Evolutionary conservation across 2,797 vertebrate genomes (phyloP), one percentile per base, ranked within the genome.

Genomic region (Acipenser transmontanus): DNA sequence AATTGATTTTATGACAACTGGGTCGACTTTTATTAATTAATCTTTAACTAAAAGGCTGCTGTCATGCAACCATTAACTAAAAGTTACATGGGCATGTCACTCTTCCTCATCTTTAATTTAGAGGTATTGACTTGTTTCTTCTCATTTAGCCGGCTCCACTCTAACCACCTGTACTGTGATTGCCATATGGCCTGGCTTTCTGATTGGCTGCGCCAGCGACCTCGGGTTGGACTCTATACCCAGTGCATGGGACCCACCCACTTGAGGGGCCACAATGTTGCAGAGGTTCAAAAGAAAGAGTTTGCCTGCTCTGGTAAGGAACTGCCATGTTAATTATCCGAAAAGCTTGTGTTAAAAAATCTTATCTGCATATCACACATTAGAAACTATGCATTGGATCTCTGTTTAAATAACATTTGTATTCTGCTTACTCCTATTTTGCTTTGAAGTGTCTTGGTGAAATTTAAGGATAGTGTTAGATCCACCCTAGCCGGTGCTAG

Each of bases 131-230:
- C 0, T 0, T 66, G 14, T 67, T 63, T 70, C 1, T 14, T 14
- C 6, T 7, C 66, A 0, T 63, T 54, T 69, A 99, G 97, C 77
- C 96, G 97, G 61, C 94, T 99, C 50, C 97, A 99, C 79, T 98
- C 96, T 72, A 99, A 99, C 89, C 98, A 94, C 87, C 89, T 99
- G 71, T 91, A 92, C 65, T 99, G 97, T 64, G 97, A 99, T 70
- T 99, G 97, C 82, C 92, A 98, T 72, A 90, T 98, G 78, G 93
- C 97, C 72, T 99, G 97, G 97, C 88, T 99, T 69, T 98, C 97
- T 0, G 96, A 98, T 81, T 99, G 97, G 97, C 88, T 99, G 77
- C 91, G 97, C 17, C 96, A 98, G 82, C 89, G 97, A 70, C 96
- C 96, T 0, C 92, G 97, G 0, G 93, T 99, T 12, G 97, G 96